Base-by-base conservation (phyloP, 2,113 vertebrate genomes). In the Lonchura striata region DNA sequence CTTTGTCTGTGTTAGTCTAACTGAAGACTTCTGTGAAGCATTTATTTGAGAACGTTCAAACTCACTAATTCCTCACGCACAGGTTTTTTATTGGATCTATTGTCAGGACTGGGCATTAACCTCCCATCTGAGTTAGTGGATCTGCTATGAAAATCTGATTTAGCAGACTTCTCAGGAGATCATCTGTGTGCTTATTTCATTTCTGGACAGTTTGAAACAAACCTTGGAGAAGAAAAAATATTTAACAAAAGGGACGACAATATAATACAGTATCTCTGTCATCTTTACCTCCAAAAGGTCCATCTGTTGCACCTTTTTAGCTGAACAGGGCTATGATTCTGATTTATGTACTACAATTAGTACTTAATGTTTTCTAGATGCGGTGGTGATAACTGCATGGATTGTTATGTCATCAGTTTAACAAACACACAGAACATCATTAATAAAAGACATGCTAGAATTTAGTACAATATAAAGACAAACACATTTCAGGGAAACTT, bases 401-500 rank as follows among this genome's bases (percentile, higher is more conserved):
- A 69, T 13, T 28, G 44, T 78, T 88, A 63, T 3, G 0, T 35
- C 37, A 79, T 78, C 60, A 79, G 53, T 22, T 85, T 39, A 92
- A 50, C 10, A 49, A 90, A 63, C 8, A 79, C 23, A 59, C 0
- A 42, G 44, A 87, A 56, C 2, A 13, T 14, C 25, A 33, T 75
- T 80, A 82, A 33, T 70, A 82, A 68, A 8, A 94, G 52, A 4
- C 33, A 84, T 25, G 23, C 14, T 76, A 30, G n/a, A 79, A 87
- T 85, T 91, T 65, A 69, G 49, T 72, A 17, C 28, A 69, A 25
- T 72, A 89, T 76, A 69, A 82, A 92, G 15, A 59, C 13, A 90
- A 89, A 76, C 35, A 74, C 25, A 83, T 94, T 95, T 94, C 41
- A 74, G 71, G 84, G 35, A 66, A 94, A 82, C 74, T 88, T 65